These are phyloP conservation scores for Scaptomyza flava DNA, from an alignment of 2,888 invertebrate genomes.

Conservation along the genomic window DNA sequence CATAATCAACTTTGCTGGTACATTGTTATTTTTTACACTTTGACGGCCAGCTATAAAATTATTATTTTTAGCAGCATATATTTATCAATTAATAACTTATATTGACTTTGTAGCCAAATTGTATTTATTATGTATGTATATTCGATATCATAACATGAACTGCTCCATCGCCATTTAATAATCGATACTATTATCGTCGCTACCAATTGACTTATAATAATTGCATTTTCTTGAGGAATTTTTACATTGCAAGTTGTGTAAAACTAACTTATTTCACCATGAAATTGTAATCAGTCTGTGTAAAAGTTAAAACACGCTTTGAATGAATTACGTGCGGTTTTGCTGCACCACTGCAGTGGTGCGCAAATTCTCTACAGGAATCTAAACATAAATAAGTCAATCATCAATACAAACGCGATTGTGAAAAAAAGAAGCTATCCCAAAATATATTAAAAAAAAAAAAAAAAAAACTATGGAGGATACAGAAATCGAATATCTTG, in stretches of 20 bases:
- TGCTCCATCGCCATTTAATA: not conserved
- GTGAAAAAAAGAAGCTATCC: not conserved
- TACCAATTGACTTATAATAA: constrained; percentile 8
- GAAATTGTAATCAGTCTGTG: not conserved
- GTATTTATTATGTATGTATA: not conserved
- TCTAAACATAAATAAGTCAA: constrained; percentile 8
- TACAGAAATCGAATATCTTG: constrained; percentile 82
- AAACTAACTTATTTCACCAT: constrained; percentile 6
- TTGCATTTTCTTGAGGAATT: constrained; percentile 25
- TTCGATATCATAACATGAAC: not conserved
- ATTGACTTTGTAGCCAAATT: not conserved
- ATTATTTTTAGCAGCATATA: not conserved
- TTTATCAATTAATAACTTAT: no score
- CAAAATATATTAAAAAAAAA: constrained; percentile 3
- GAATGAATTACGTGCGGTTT: constrained; percentile 3
- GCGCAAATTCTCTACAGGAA: constrained; percentile 5
- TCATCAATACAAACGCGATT: constrained; percentile 9
- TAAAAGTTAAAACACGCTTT: not conserved
- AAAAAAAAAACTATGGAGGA: constrained; percentile 76
- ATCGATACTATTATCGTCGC: constrained; percentile 19
- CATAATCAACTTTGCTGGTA: not conserved
- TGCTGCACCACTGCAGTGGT: constrained; percentile 13
- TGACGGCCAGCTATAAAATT: not conserved
- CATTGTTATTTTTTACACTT: not conserved
- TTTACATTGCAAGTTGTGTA: constrained; percentile 7